Base-by-base conservation (phyloP, 2,113 vertebrate genomes). In the Notothenia rossii region DNA sequence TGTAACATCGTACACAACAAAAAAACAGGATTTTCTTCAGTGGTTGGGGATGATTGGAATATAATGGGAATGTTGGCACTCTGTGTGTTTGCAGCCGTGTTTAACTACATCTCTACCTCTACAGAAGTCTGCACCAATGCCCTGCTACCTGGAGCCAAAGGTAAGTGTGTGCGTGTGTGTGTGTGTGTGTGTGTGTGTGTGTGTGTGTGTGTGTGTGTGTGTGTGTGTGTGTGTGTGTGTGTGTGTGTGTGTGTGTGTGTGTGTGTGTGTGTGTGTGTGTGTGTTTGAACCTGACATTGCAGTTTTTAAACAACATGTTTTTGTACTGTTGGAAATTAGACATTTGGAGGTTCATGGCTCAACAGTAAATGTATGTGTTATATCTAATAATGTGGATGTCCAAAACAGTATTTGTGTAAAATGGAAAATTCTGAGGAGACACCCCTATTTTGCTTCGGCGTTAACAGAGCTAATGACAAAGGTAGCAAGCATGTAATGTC, bases 91-190 rank as follows among this genome's bases (percentile, higher is more conserved):
- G 10, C 65, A 9, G 64, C 67, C 2, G 12, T 46, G 6, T 69
- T 86, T 33, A 69, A 12, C 72, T 69, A 4, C 29, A 9, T 87
- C 11, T 83, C 65, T 65, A n/a, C 86, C 8, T 83, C 91, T 45
- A 33, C 84, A 67, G 92, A 94, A 25, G 79, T 94, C 59, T 94
- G 93, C 79, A 88, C 82, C 62, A 93, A 89, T 40, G 46, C 82
- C 55, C 59, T 94, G 10, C 70, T 94, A 61, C 93, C 93, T 15
- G 93, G 93, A 81, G 88, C 91, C 43, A 94, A 94, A 94, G 93
- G 93, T 93, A 88, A 87, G 58, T 62, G 13, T 61, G 46, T 5
- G 3, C 14, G 1, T 60, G 15, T 50, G 7, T 10, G 20, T 51
- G 14, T 29, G 7, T 8, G 15, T 45, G 9, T 22, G 22, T 22